These are phyloP conservation scores for Tipula vernalis DNA, from an alignment of 2,888 invertebrate species.

Conservation along the genomic window DNA sequence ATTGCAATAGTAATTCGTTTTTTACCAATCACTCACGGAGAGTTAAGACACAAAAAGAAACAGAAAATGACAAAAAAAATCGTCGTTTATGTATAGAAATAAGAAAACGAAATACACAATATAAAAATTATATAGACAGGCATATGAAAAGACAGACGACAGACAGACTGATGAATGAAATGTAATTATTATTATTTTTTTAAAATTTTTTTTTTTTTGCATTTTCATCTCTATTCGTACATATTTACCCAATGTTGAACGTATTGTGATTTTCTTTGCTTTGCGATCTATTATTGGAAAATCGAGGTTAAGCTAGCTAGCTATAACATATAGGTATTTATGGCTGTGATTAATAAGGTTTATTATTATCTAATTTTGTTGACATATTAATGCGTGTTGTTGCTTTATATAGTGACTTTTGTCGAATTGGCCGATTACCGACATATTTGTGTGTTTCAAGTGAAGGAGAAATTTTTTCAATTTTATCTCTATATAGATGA, in stretches of 20 bases:
- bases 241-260: neutral
- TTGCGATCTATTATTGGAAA: neutral
- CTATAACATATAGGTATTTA: neutral
- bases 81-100: neutral
- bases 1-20: neutral
- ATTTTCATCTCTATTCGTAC: neutral
- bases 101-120: neutral
- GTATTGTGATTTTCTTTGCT: neutral
- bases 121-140: neutral
- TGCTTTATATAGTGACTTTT: neutral
- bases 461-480: neutral
- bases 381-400: neutral
- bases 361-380: neutral
- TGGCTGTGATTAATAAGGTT: neutral
- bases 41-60: neutral
- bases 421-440: neutral
- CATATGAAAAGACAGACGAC: neutral
- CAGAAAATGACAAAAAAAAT: neutral
- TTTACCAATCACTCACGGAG: neutral
- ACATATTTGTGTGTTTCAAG: neutral
- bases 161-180: neutral
- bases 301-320: neutral
- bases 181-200: neutral
- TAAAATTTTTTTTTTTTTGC: neutral
- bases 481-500: neutral